Base-by-base conservation (phyloP, 2,888 invertebrate species). In the Trichopria drosophilae region DNA sequence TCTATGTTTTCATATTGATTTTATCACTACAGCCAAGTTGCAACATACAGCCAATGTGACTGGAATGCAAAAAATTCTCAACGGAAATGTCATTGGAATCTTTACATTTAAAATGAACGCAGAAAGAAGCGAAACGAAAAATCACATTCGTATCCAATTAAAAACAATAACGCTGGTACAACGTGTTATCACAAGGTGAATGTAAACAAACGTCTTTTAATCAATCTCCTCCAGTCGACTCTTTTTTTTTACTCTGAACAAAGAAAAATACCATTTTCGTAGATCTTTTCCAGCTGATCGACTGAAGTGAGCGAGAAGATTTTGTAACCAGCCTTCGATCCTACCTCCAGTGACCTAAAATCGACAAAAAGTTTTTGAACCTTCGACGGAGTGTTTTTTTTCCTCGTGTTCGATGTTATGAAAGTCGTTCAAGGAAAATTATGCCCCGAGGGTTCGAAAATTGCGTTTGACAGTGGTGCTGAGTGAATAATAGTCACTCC, bases 271-370 rank as follows among this genome's bases (percentile, higher is more conserved):
- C 87, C 85, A 80, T 89, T 90, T 73, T 90, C 88, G 74, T 93
- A 93, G 65, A 95, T 92, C 76, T 88, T 86, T 73, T 93, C 93
- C 67, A 96, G 81, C 53, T 86, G 85, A 76, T 96, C 94, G 48
- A 90, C 84, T 6, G 85, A 84, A 53, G 83, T 87, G 57, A 97
- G 79, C 22, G 92, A 87, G 75, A 90, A 96, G 61, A 98, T 81
- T 73, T 87, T 87, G 79, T 93, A 98, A 32, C 96, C 95, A 64
- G 84, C 85, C 75, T 88, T 89, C 64, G 92, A 90, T 62, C 96
- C 97, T 65, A 96, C 93, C 61, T 94, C 90, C 73, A 97, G 79
- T 15, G 96, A 95, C 75, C 92, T 92, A 24, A 42, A 10, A 41
- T 13, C 36, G 15, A 4, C 23, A 20, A 16, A 26, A 48, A 32